Percentiles rank a stretch among this genome's conserved stretches.
phyloP scores from a whole-genome alignment of 2,113 vertebrate genomes.

The Lepidothrix coronata region DNA sequence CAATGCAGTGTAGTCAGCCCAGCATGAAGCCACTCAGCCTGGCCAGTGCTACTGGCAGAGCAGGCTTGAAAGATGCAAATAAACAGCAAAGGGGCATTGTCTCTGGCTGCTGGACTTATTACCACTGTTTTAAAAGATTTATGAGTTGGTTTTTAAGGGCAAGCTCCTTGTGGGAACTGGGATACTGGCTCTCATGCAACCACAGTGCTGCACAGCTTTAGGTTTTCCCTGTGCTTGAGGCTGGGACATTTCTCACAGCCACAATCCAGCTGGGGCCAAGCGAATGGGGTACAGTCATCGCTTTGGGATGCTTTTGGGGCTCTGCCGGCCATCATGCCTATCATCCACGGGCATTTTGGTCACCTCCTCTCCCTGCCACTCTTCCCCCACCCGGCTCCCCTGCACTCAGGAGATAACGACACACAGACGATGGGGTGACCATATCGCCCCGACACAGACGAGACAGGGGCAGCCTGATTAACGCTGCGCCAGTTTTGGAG shows the following conservation, averaged over 20 bases:
- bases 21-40: neutral
- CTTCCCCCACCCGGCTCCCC: neutral
- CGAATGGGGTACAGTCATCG: accelerated
- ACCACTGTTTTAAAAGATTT: neutral
- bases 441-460: accelerated
- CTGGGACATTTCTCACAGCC: neutral
- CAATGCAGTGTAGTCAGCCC: neutral
- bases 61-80: neutral
- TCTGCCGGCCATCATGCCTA: neutral
- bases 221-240: neutral
- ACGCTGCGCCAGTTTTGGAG: accelerated
- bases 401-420: neutral
- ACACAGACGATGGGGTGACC: accelerated
- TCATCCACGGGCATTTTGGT: accelerated
- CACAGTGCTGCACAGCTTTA: accelerated
- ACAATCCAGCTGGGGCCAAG: accelerated
- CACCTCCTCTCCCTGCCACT: neutral
- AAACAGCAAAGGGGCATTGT: neutral
- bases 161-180: neutral
- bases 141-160: neutral
- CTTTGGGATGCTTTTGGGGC: neutral
- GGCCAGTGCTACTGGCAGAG: neutral
- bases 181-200: neutral
- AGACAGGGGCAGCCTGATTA: neutral
- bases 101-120: neutral